These are phyloP conservation scores for Lynx canadensis DNA, from an alignment of 2,113 vertebrate species.

Conservation along the genomic window DNA sequence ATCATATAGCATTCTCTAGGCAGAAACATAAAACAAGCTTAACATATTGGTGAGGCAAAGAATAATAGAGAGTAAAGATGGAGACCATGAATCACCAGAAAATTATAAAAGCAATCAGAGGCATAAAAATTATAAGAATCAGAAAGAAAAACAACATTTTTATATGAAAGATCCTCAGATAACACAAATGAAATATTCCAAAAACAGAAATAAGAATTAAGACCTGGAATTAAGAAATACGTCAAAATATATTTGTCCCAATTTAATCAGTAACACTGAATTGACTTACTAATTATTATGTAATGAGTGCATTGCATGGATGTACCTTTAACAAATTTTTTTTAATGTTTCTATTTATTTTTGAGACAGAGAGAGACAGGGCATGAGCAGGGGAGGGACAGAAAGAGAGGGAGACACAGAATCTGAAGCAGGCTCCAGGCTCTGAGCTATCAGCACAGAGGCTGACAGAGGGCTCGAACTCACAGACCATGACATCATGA, in stretches of 20 bases:
- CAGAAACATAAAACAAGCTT: conserved; percentile 32
- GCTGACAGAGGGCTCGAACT: too few relatives aligned
- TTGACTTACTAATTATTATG: conserved; percentile 35
- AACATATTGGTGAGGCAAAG: conserved; percentile 39
- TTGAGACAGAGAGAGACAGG: too few relatives aligned
- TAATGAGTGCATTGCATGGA: neutral
- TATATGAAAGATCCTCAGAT: neutral
- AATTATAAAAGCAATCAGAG: conserved; percentile 42
- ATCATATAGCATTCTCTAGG: conserved; percentile 18
- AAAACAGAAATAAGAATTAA: conserved; percentile 36
- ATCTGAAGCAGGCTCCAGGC: too few relatives aligned
- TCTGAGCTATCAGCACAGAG: too few relatives aligned
- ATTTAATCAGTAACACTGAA: conserved; percentile 51
- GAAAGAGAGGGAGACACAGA: too few relatives aligned
- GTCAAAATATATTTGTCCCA: neutral
- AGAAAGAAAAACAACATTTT: conserved; percentile 13
- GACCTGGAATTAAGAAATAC: neutral
- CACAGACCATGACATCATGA: too few relatives aligned
- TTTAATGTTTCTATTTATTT: too few relatives aligned
- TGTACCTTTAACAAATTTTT: neutral
- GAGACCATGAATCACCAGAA: neutral
- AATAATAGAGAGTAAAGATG: conserved; percentile 1
- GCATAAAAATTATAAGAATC: conserved; percentile 28
- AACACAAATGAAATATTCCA: neutral
- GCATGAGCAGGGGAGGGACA: too few relatives aligned